These are phyloP conservation scores for Aleiodes alternator DNA, from an alignment of 2,888 invertebrate species.

Conservation along the genomic window DNA sequence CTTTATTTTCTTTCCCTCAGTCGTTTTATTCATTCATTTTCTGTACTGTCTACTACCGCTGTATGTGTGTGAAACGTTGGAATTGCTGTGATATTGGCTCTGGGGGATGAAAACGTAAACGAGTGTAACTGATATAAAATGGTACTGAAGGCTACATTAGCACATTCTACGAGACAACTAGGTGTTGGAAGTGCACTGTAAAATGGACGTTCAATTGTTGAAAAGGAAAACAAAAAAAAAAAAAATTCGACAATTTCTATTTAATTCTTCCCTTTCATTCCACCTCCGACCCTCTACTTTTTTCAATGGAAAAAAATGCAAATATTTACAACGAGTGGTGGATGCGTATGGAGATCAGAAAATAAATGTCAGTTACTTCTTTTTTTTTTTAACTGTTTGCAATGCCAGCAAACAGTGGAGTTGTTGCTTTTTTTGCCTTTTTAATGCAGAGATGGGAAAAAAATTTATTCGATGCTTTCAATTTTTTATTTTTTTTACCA, in stretches of 20 bases:
- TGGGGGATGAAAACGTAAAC: background rate
- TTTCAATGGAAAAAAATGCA: too few relatives aligned
- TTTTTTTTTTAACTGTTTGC: background rate
- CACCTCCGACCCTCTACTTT: too few relatives aligned
- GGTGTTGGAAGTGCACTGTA: background rate
- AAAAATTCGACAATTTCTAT: background rate
- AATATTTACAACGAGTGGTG: too few relatives aligned
- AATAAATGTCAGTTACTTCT: background rate
- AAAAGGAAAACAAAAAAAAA: background rate
- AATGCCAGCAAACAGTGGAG: too few relatives aligned
- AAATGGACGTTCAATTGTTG: background rate
- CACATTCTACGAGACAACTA: conserved; percentile 5
- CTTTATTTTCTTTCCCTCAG: background rate
- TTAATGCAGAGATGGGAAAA: too few relatives aligned
- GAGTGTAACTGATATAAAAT: conserved; percentile 14
- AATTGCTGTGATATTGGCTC: conserved; percentile 21
- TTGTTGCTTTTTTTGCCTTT: too few relatives aligned
- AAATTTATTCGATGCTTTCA: too few relatives aligned
- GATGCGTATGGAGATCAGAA: background rate
- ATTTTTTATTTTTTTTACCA: too few relatives aligned
- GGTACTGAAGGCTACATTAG: conserved; percentile 18
- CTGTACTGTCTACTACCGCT: background rate
- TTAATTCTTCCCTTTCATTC: too few relatives aligned
- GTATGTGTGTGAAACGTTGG: background rate
- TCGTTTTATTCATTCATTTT: background rate